Percentiles rank a stretch among this genome's conserved stretches.
Conservation (phyloP, 2,888 invertebrate species). For the Cephus pulcher region DNA sequence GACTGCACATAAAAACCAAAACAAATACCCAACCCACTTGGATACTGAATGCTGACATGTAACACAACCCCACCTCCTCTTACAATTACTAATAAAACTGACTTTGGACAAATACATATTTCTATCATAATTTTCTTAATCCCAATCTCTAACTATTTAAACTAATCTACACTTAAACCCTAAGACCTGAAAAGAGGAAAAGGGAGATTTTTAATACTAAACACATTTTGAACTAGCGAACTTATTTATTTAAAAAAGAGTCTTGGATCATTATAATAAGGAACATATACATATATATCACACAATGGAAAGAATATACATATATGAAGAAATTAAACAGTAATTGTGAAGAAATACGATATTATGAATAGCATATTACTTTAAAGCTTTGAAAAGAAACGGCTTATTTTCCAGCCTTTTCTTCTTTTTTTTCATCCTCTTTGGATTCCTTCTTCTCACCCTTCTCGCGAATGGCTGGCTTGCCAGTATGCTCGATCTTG, state of each 20-base stretch:
- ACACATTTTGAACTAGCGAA: not conserved
- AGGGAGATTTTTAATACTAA: too few relatives aligned
- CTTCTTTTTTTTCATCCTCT: constrained; percentile 1
- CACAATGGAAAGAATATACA: not conserved
- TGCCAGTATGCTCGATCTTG: constrained; percentile 20
- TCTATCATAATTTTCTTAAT: too few relatives aligned
- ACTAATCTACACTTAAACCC: not conserved
- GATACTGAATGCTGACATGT: not conserved
- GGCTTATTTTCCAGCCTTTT: not conserved
- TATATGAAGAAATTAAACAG: not conserved
- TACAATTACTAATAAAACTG: too few relatives aligned
- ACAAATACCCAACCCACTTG: not conserved
- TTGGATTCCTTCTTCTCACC: not conserved
- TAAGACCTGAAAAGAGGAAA: not conserved
- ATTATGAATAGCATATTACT: not conserved
- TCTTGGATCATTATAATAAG: not conserved
- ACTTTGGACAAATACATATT: too few relatives aligned
- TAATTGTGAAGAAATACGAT: not conserved
- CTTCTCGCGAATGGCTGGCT: constrained; percentile 13
- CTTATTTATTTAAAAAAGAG: constrained; percentile 3
- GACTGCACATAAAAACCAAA: not conserved
- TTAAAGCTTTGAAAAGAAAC: not conserved
- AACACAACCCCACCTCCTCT: not conserved
- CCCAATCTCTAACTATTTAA: not conserved
- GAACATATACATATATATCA: not conserved